These are phyloP conservation scores for Tetanocera ferruginea DNA, from an alignment of 2,888 invertebrate species.

Conservation along the genomic window DNA sequence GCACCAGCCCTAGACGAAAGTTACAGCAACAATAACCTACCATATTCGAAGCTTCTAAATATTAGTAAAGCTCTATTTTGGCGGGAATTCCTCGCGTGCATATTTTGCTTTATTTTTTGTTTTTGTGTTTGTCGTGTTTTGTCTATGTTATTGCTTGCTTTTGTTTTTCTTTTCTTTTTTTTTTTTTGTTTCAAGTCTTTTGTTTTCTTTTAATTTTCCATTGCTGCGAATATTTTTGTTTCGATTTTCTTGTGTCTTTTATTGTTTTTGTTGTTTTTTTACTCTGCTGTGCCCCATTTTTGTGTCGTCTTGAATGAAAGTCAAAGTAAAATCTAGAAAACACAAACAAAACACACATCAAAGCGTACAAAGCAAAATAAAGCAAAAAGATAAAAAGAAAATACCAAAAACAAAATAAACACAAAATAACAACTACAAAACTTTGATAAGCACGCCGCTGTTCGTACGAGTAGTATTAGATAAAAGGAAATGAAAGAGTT, in stretches of 20 bases:
- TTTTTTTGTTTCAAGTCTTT: slow-evolving; percentile 31
- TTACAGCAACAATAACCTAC: neutral
- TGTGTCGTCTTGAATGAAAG: slow-evolving; percentile 65
- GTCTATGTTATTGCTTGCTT: neutral
- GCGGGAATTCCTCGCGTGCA: slow-evolving; percentile 19
- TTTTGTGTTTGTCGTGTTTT: slow-evolving; percentile 20
- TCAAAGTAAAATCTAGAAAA: slow-evolving; percentile 66
- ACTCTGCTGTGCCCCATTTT: slow-evolving; percentile 35
- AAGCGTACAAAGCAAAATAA: slow-evolving; percentile 41
- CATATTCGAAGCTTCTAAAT: slow-evolving; percentile 11
- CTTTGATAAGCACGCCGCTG: slow-evolving; percentile 53
- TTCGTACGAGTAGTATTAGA: slow-evolving; percentile 3
- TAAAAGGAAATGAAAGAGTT: neutral
- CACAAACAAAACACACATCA: slow-evolving; percentile 57
- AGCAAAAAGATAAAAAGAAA: slow-evolving; percentile 36
- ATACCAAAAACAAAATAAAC: slow-evolving; percentile 37
- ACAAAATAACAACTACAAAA: slow-evolving; percentile 46
- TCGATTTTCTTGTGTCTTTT: slow-evolving; percentile 28
- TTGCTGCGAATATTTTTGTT: slow-evolving; percentile 41
- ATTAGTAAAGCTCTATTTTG: slow-evolving; percentile 23
- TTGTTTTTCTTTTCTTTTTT: slow-evolving; percentile 19
- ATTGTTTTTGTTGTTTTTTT: slow-evolving; percentile 33
- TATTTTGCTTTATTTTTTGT: slow-evolving; percentile 16
- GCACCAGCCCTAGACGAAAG: neutral
- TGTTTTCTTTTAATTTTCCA: slow-evolving; percentile 46